These are phyloP conservation scores for Halocaridina rubra DNA, from an alignment of 2,888 invertebrate genomes.

Conservation along the genomic window DNA sequence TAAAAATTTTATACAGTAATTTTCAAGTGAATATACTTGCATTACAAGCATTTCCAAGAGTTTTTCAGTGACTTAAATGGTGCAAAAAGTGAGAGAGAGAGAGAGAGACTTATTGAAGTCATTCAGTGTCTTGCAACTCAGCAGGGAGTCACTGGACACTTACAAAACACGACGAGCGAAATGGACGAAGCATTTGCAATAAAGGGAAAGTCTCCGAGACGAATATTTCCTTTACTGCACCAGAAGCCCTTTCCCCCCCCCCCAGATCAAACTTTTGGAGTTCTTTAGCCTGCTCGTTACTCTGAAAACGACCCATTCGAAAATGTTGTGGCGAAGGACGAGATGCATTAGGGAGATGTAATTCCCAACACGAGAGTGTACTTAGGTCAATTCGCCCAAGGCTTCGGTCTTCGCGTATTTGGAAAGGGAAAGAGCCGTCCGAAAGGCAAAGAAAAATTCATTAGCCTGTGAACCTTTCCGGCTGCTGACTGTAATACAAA, in stretches of 20 bases:
- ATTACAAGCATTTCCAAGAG: too few relatives aligned
- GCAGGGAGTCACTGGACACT: slow-evolving; percentile 32
- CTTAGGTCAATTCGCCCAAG: too few relatives aligned
- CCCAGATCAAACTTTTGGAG: too few relatives aligned
- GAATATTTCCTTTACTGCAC: background rate
- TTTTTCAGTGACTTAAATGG: too few relatives aligned
- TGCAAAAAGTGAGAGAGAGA: slow-evolving; percentile 25
- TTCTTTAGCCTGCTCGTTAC: too few relatives aligned
- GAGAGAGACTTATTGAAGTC: slow-evolving; percentile 49
- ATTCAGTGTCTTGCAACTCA: slow-evolving; percentile 51
- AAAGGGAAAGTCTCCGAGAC: background rate
- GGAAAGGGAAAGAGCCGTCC: slow-evolving; percentile 12
- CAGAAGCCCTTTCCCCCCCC: too few relatives aligned
- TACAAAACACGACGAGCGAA: background rate
- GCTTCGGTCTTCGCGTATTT: background rate
- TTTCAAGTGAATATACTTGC: too few relatives aligned
- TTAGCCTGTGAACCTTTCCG: background rate
- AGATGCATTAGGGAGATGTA: too few relatives aligned
- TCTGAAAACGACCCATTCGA: too few relatives aligned
- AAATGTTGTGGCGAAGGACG: too few relatives aligned
- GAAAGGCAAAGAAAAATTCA: background rate
- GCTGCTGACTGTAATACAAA: slow-evolving; percentile 46
- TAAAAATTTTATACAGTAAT: too few relatives aligned
- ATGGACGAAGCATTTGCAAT: slow-evolving; percentile 29
- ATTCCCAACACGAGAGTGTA: too few relatives aligned